Percentiles rank a stretch among this genome's conserved stretches.
phyloP scores from a whole-genome alignment of 2,888 invertebrate genomes.

The Limnephilus auricula region DNA sequence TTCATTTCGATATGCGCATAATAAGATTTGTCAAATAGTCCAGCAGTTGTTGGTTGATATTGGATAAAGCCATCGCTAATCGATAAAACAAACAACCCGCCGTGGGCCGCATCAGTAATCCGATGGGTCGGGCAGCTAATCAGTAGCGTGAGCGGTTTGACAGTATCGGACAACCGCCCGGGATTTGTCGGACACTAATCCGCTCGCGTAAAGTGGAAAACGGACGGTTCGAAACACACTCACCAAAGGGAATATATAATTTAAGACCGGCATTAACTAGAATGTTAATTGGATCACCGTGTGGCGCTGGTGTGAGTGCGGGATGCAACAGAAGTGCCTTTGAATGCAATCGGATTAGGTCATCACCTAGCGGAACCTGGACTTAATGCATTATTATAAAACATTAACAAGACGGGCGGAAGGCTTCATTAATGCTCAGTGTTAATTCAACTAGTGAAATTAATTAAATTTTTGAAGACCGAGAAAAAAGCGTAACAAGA shows the following conservation, averaged over 20 bases:
- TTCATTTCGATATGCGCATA: neutral
- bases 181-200: slow-evolving; percentile 57
- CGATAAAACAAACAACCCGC: slow-evolving; percentile 18
- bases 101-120: slow-evolving; percentile 24
- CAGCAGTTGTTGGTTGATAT: neutral
- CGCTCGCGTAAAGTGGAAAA: slow-evolving; percentile 51
- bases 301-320: neutral
- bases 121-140: slow-evolving; percentile 16
- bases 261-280: slow-evolving; percentile 47
- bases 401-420: neutral
- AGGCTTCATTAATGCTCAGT: neutral
- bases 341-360: slow-evolving; percentile 42
- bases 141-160: slow-evolving; percentile 49
- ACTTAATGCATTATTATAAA: neutral
- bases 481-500: neutral
- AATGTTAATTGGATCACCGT: slow-evolving; percentile 53
- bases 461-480: neutral
- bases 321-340: slow-evolving; percentile 18
- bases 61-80: neutral
- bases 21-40: neutral
- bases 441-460: neutral
- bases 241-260: slow-evolving; percentile 43
- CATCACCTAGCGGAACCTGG: slow-evolving; percentile 29
- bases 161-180: slow-evolving; percentile 51
- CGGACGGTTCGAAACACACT: slow-evolving; percentile 37